Evolutionary conservation across 1,140 invertebrate species (phyloP).

Genomic region (Formica selysi): DNA sequence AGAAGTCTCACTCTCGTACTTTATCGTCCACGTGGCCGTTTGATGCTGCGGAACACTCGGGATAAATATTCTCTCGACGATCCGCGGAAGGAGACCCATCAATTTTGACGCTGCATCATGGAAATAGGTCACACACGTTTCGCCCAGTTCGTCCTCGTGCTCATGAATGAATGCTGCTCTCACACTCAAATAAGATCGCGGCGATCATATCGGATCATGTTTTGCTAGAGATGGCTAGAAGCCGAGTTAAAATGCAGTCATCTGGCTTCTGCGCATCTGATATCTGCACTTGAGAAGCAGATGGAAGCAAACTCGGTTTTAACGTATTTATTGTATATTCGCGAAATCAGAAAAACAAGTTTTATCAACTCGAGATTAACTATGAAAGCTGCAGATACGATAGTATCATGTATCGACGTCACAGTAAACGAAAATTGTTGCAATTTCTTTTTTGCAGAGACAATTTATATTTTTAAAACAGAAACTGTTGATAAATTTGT

Average conservation of each 20-base stretch:
- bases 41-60: constrained; percentile 19
- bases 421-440: neutral
- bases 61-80: constrained; percentile 34
- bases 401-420: too few relatives aligned
- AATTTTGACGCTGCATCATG: neutral
- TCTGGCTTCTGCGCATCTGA: neutral
- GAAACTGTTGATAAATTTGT: neutral
- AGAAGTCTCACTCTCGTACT: neutral
- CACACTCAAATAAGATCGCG: constrained; percentile 45
- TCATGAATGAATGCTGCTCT: constrained; percentile 52
- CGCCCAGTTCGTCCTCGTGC: constrained; percentile 15
- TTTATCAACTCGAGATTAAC: neutral
- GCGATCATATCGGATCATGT: constrained; percentile 40
- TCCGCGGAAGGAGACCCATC: constrained; percentile 1
- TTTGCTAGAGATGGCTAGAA: neutral
- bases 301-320: neutral
- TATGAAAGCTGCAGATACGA: neutral
- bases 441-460: neutral
- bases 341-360: neutral
- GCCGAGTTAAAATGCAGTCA: neutral
- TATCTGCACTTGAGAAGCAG: neutral
- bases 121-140: constrained; percentile 69
- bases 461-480: neutral
- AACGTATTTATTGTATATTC: neutral
- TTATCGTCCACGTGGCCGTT: constrained; percentile 4